phyloP scores from a whole-genome alignment of 2,113 vertebrate species.

The Xenopus laevis region DNA sequence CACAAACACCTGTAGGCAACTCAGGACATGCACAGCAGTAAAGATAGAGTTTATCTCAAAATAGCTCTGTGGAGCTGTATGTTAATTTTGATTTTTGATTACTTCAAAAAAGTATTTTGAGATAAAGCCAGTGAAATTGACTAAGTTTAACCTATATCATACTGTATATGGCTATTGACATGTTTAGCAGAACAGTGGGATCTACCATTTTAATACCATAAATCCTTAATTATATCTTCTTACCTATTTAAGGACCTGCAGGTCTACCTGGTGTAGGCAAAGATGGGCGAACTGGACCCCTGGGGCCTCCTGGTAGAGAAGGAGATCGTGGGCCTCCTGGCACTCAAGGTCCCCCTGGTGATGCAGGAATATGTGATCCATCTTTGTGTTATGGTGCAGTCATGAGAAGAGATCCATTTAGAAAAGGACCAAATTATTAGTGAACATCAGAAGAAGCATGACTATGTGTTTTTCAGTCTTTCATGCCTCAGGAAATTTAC shows the following conservation, averaged over 20 bases:
- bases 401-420: slow-evolving; percentile 83
- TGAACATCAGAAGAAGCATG: slow-evolving; percentile 51
- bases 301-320: slow-evolving; percentile 76
- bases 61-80: too few species aligned
- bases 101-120: too few species aligned
- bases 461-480: slow-evolving; percentile 63
- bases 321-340: slow-evolving; percentile 82
- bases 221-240: neutral
- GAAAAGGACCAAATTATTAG: slow-evolving; percentile 95
- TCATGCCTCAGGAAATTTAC: slow-evolving; percentile 90
- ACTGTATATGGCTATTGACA: too few species aligned
- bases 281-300: slow-evolving; percentile 77
- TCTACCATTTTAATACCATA: too few species aligned
- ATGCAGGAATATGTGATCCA: slow-evolving; percentile 87
- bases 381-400: slow-evolving; percentile 84
- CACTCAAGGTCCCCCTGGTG: slow-evolving; percentile 75
- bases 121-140: too few species aligned
- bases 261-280: slow-evolving; percentile 81
- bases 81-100: too few species aligned
- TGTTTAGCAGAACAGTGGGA: too few species aligned
- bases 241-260: slow-evolving; percentile 69
- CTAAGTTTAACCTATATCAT: too few species aligned
- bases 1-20: too few species aligned
- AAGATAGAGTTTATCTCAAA: too few species aligned
- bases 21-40: too few species aligned